These are phyloP conservation scores for Stigmatopora nigra DNA, from an alignment of 2,113 vertebrate genomes.

Conservation along the genomic window DNA sequence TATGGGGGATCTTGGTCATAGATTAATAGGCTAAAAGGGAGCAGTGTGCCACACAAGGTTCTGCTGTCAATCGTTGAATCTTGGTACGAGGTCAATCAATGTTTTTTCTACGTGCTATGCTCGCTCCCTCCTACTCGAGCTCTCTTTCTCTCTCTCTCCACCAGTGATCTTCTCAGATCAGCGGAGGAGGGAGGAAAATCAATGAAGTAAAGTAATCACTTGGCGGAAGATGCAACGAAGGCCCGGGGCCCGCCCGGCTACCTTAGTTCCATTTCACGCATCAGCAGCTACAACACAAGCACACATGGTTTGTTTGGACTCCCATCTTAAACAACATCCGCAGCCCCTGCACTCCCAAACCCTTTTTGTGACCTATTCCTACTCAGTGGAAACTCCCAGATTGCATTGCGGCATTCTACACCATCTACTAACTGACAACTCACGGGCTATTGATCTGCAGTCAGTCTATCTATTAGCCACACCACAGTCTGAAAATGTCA, in stretches of 20 bases:
- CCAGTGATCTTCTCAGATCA: conserved; percentile 69
- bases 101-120: conserved; percentile 30
- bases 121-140: not conserved
- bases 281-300: conserved; percentile 69
- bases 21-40: conserved; percentile 49
- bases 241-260: conserved; percentile 62
- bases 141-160: conserved; percentile 38
- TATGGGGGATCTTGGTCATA: conserved; percentile 30
- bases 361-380: conserved; percentile 51
- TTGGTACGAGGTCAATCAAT: conserved; percentile 62
- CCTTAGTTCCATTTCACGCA: conserved; percentile 75
- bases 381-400: conserved; percentile 65
- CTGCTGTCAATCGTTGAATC: conserved; percentile 62
- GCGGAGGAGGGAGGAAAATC: conserved; percentile 67
- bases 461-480: conserved; percentile 19
- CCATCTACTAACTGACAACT: conserved; percentile 35
- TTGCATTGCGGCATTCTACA: conserved; percentile 51
- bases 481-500: conserved; percentile 50
- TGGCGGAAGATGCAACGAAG: conserved; percentile 66
- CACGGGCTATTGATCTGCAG: conserved; percentile 54
- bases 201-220: conserved; percentile 73
- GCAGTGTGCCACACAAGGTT: conserved; percentile 51
- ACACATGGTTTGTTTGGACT: conserved; percentile 54
- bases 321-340: conserved; percentile 61
- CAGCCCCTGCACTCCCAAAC: conserved; percentile 31